A percentile compares a stretch with the other conserved stretches of the same genome.
These are phyloP conservation scores for Mormoops blainvillei DNA, from an alignment of 2,113 vertebrate genomes.

Conservation along the genomic window DNA sequence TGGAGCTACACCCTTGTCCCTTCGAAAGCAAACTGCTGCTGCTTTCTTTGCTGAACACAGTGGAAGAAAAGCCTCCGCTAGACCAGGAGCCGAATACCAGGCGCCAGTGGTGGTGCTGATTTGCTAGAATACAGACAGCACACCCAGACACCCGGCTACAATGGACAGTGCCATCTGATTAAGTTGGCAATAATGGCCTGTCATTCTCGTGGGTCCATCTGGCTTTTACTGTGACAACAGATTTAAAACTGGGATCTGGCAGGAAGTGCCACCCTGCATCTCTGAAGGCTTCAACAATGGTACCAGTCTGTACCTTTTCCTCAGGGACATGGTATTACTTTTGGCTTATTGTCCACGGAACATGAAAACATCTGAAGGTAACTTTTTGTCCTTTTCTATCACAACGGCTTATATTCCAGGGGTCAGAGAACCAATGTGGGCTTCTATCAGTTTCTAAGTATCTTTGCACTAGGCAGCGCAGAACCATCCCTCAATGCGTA, in stretches of 20 bases:
- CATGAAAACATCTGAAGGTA: not conserved
- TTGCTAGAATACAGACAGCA: not conserved
- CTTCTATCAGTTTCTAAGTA: not conserved
- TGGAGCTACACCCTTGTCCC: not conserved
- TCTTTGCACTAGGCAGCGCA: not conserved
- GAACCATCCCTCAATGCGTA: not conserved
- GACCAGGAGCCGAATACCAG: not conserved
- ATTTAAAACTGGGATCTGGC: slow-evolving; percentile 30
- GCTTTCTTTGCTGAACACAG: not conserved
- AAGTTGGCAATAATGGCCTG: slow-evolving; percentile 31
- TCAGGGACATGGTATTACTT: not conserved
- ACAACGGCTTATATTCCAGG: not conserved
- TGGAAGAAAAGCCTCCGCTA: not conserved
- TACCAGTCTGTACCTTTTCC: not conserved
- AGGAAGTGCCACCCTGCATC: not conserved
- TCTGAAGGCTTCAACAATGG: not conserved
- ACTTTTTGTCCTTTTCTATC: not conserved
- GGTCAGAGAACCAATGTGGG: not conserved
- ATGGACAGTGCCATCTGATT: slow-evolving; percentile 39
- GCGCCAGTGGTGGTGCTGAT: not conserved
- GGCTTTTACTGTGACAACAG: slow-evolving; percentile 20
- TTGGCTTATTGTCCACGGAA: not conserved
- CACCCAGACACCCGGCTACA: not conserved
- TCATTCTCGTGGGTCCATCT: slow-evolving; percentile 48
- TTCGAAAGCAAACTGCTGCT: not conserved